Evolutionary conservation across 2,797 vertebrate genomes (phyloP).

Genomic region (Pseudochaenichthys georgianus): DNA sequence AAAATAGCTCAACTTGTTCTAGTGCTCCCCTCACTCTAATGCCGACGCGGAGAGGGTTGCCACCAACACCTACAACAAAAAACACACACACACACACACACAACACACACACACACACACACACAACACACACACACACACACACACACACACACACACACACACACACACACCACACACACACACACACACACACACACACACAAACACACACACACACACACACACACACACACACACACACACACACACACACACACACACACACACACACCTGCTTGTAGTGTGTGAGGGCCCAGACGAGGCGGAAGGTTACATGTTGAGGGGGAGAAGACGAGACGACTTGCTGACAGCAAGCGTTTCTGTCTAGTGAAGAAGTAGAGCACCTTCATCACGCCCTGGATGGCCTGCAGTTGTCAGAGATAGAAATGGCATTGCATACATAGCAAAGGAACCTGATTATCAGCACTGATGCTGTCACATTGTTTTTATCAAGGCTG

Average conservation of each 20-base stretch:
- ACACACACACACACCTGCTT: conserved; percentile 82
- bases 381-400: conserved; percentile 84
- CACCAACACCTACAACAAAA: no score
- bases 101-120: no score
- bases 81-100: no score
- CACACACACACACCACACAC: no score
- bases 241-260: conserved; percentile 89
- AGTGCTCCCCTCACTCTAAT: no score
- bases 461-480: not conserved
- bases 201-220: conserved; percentile 90
- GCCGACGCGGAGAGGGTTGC: no score
- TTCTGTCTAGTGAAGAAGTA: conserved; percentile 91
- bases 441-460: not conserved
- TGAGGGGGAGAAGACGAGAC: conserved; percentile 91
- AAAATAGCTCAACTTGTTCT: no score
- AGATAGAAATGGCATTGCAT: not conserved
- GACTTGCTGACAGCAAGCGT: conserved; percentile 86
- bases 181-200: conserved; percentile 82
- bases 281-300: conserved; percentile 91
- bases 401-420: conserved; percentile 81
- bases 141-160: no score
- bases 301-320: conserved; percentile 90
- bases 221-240: conserved; percentile 90
- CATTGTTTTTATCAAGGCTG: not conserved
- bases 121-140: no score